Evolutionary conservation across 23 tunicate genomes (phyloP), one percentile per base, ranked within the genome.

Genomic region (Botrylloides violaceus): DNA sequence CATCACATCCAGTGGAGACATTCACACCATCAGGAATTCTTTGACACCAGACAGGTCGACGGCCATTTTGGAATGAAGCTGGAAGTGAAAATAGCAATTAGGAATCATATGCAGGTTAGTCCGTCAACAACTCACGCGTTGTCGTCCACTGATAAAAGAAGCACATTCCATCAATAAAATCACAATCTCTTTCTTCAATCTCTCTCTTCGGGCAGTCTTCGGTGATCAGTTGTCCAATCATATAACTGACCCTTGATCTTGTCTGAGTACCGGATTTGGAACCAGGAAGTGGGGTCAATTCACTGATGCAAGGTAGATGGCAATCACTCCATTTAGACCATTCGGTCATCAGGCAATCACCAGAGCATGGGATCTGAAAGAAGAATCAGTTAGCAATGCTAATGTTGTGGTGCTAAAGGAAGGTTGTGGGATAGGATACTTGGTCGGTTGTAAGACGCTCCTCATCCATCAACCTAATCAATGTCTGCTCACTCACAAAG

Each of bases 311-410:
- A 26, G 59, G 75, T 3, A 65, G 80, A 75, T 86, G 94, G 77
- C 94, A 86, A 47, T 73, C 70, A 59, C 94, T 75, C 94, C 94
- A 86, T 30, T 55, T 25, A 47, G 94, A 86, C 94, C 94, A 86
- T 28, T 74, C 77, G 20, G 81, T 79, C 1, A 49, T 22, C 29
- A 29, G 84, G 79, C 94, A 80, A 29, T 75, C 71, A 4, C 86
- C 82, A 3, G 95, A 79, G 59, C 95, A 87, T 26, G 83, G 49
- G 25, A 87, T 53, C 29, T 66, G 72, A 43, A 82, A 85, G n/a
- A n/a, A n/a, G n/a, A n/a, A n/a, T n/a, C n/a, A 15, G 53, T 43
- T 43, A 7, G 53, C 9, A 43, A 43, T 43, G 53, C 9, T 43
- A 43, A 43, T 43, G n/a, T n/a, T n/a, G n/a, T n/a, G n/a, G n/a